Evolutionary conservation across 2,888 invertebrate species (phyloP).

Genomic region (Pemphredon lugubris): DNA sequence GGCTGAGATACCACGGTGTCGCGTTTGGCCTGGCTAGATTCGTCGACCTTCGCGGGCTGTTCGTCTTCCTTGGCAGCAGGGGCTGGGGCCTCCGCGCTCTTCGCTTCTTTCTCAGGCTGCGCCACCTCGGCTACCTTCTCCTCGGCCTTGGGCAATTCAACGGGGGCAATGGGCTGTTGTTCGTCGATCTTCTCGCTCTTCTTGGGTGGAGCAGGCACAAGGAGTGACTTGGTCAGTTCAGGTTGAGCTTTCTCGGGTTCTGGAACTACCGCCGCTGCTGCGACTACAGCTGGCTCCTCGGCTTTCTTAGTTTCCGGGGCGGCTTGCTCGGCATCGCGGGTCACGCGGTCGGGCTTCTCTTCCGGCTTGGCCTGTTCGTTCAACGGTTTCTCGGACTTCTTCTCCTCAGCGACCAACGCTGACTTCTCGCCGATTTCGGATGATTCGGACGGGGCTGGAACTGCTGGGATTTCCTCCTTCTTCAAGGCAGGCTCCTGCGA

Average conservation of each 20-base stretch:
- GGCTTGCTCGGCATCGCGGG: constrained; percentile 73
- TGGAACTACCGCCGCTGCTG: neutral
- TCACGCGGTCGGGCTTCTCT: constrained; percentile 73
- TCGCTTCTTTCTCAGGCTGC: constrained; percentile 54
- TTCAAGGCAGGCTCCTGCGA: constrained; percentile 41
- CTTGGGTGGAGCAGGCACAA: constrained; percentile 15
- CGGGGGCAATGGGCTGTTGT: constrained; percentile 25
- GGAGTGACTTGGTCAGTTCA: constrained; percentile 39
- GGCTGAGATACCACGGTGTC: constrained; percentile 44
- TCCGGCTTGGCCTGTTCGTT: constrained; percentile 72
- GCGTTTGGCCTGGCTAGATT: constrained; percentile 52
- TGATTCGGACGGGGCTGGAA: constrained; percentile 41
- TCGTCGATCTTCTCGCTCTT: constrained; percentile 49
- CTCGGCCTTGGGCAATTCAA: constrained; percentile 42
- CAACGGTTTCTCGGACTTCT: constrained; percentile 52
- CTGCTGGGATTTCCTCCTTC: constrained; percentile 46
- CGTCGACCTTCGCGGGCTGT: constrained; percentile 39
- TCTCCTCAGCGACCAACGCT: constrained; percentile 36
- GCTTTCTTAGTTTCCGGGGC: constrained; percentile 21
- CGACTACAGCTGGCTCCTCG: constrained; percentile 29
- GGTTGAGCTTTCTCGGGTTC: constrained; percentile 36
- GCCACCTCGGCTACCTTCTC: constrained; percentile 44
- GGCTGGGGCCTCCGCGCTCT: constrained; percentile 63
- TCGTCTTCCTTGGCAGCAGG: constrained; percentile 11
- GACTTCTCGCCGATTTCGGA: constrained; percentile 54